Conservation (phyloP, 2,888 invertebrate genomes). For the Caenorhabditis doughertyi region DNA sequence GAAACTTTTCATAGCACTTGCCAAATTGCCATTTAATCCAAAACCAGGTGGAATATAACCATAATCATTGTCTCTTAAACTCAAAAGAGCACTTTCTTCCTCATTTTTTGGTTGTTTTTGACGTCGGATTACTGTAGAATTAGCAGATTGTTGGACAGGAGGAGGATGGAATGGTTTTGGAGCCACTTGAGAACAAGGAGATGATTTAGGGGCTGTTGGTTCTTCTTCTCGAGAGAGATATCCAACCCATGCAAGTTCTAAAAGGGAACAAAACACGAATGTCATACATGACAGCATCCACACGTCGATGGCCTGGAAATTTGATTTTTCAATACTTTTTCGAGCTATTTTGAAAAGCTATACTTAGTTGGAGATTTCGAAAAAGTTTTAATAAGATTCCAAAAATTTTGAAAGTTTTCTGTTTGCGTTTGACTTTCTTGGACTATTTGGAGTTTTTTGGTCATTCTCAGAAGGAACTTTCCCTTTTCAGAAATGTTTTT, state of each 20-base stretch:
- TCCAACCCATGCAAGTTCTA: slow-evolving; percentile 82
- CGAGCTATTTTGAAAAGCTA: too few relatives aligned
- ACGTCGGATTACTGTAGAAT: slow-evolving; percentile 28
- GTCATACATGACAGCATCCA: slow-evolving; percentile 83
- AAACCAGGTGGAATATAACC: slow-evolving; percentile 82
- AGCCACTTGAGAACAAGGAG: slow-evolving; percentile 45
- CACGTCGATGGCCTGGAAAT: slow-evolving; percentile 78
- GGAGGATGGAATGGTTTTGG: slow-evolving; percentile 53
- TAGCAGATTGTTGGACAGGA: slow-evolving; percentile 45
- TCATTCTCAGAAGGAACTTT: too few relatives aligned
- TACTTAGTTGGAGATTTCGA: too few relatives aligned
- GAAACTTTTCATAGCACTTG: slow-evolving; percentile 61
- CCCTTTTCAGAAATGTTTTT: too few relatives aligned
- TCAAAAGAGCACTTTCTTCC: slow-evolving; percentile 71
- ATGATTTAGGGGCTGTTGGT: background rate
- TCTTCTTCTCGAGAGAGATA: slow-evolving; percentile 79
- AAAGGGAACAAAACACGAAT: slow-evolving; percentile 82
- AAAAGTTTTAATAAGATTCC: too few relatives aligned
- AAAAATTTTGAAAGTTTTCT: too few relatives aligned
- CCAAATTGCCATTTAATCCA: slow-evolving; percentile 70
- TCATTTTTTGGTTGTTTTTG: slow-evolving; percentile 64
- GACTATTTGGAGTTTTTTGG: too few relatives aligned
- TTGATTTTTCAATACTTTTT: too few relatives aligned
- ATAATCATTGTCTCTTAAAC: slow-evolving; percentile 80
- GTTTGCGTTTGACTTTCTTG: too few relatives aligned